phyloP scores from a whole-genome alignment of 23 tunicate genomes.

The Aplidium turbinatum region DNA sequence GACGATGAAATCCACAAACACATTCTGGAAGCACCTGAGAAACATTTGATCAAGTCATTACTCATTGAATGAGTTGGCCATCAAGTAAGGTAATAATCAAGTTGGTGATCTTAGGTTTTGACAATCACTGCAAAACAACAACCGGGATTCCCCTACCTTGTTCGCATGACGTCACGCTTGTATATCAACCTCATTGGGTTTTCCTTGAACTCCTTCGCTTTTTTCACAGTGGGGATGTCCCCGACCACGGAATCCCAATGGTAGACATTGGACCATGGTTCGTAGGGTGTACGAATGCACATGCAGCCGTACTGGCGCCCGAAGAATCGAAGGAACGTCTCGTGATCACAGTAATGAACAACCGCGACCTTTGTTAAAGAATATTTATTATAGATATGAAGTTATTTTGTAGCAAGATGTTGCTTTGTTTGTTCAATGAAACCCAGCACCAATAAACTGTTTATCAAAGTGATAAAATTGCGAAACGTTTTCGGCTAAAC shows the following conservation, averaged over 20 bases:
- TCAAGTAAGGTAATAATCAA: not conserved
- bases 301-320: slow-evolving; percentile 60
- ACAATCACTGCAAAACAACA: too few species aligned
- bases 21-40: slow-evolving; percentile 45
- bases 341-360: slow-evolving; percentile 74
- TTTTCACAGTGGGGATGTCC: not conserved
- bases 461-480: too few species aligned
- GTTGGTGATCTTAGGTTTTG: too few species aligned
- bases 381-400: too few species aligned
- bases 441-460: too few species aligned
- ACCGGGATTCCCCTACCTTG: slow-evolving; percentile 43
- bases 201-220: slow-evolving; percentile 35
- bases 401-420: too few species aligned
- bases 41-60: too few species aligned
- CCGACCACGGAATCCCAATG: slow-evolving; percentile 48
- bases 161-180: slow-evolving; percentile 52
- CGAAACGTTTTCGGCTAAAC: too few species aligned
- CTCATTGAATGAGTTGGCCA: not conserved
- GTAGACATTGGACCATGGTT: slow-evolving; percentile 28
- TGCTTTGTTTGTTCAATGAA: too few species aligned
- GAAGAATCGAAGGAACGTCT: slow-evolving; percentile 41
- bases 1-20: slow-evolving; percentile 52
- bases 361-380: slow-evolving; percentile 57
- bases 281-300: slow-evolving; percentile 59
- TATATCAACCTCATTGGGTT: slow-evolving; percentile 43